phyloP scores from a whole-genome alignment of 37 sponge, comb jelly and placozoan genomes.

The Hexactinellida sp. region DNA sequence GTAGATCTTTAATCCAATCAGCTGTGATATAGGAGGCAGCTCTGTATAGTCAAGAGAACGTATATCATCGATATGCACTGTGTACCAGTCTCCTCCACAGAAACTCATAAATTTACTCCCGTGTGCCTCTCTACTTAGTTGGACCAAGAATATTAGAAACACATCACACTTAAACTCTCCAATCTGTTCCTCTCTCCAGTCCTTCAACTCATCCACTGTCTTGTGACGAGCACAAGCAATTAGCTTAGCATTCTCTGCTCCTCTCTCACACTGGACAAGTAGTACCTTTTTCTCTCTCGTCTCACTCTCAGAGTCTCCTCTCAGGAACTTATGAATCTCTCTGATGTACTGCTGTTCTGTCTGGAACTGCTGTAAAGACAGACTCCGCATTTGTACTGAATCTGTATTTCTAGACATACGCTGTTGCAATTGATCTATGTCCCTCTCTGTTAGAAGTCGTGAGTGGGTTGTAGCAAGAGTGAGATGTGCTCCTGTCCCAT shows the following conservation, averaged over 20 bases:
- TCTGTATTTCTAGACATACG: background rate
- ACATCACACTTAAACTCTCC: background rate
- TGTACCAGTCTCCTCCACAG: constrained; percentile 1
- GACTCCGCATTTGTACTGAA: background rate
- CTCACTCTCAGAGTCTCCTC: background rate
- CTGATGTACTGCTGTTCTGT: background rate
- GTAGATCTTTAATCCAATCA: background rate
- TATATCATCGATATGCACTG: constrained; percentile 6
- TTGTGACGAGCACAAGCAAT: constrained; percentile 12
- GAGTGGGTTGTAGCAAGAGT: background rate
- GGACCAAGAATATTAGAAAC: background rate
- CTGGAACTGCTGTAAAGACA: background rate
- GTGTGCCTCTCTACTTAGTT: background rate
- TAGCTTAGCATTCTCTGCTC: background rate
- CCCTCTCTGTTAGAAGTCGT: background rate
- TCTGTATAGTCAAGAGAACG: background rate
- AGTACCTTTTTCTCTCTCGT: background rate
- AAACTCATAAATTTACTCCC: background rate
- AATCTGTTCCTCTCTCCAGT: background rate
- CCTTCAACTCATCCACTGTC: background rate
- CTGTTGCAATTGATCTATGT: background rate
- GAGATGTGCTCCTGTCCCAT: background rate
- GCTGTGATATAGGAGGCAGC: background rate
- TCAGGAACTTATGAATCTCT: background rate
- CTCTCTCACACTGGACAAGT: background rate